Evolutionary conservation across 2,113 vertebrate species (phyloP), one percentile per base, ranked within the genome.

Genomic region (Todiramphus saurophagus): DNA sequence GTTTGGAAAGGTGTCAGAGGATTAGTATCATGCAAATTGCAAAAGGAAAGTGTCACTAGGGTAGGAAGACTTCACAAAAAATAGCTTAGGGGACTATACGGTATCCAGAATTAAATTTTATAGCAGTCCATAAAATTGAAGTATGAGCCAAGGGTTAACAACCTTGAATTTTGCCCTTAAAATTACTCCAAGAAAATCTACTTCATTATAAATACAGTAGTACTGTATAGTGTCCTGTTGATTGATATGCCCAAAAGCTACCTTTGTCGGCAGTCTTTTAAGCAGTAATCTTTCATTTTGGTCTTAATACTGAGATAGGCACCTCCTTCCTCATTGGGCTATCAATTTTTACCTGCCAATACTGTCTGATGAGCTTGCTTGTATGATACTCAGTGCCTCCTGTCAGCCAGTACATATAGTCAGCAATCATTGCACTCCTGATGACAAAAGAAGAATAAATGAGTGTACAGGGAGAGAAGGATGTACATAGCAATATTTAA

Each of bases 271-370:
- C 97, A 98, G 97, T 98, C 97, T 97, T 98, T 98, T 96, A 98
- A 98, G 98, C 95, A 97, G 97, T 95, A 98, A 98, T 98, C 98
- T 96, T 98, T 99, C 98, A 98, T 95, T 98, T 97, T 83, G 90
- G 94, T 97, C 98, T 97, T 98, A 97, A 98, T 95, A 97, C 95
- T 95, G 95, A 97, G 92, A 95, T 73, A 76, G 94, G 93, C 89
- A 91, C 88, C 95, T 96, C 95, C 95, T 91, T 92, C 93, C 92
- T 93, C 62, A 55, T 92, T 78, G 96, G 91, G 79, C 94, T 94
- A 98, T 98, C 97, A 93, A 94, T 98, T 97, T 97, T 98, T 98
- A 98, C 98, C 98, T 99, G 98, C 98, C 98, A 99, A 96, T 99
- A 99, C 91, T 97, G 96, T 98, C 98, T 98, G 98, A 99, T 98